Base-by-base conservation (phyloP, 2,113 vertebrate species). In the Cairina moschata region DNA sequence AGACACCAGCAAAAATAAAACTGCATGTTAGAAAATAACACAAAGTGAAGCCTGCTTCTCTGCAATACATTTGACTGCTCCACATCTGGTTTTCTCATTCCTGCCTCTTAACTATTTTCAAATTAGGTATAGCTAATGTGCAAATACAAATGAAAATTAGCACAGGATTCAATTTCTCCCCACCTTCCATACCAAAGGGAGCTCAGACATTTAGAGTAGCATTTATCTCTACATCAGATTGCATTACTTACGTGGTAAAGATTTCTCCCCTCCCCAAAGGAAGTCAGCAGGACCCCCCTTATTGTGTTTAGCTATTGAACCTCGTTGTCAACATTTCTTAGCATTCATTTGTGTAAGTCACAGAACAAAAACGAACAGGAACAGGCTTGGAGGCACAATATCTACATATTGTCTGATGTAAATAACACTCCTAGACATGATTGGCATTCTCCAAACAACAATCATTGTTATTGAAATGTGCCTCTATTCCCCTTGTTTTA, bases 391-490 rank as follows among this genome's bases (percentile, higher is more conserved):
- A 98, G 97, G 97, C 96, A 97, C 96, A 97, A 97, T 98, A 98
- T 98, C 98, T 98, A 98, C 97, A 98, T 98, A 97, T 93, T 97
- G 97, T 98, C 97, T 96, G 96, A 97, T 91, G 95, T 96, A 95
- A 94, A 98, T 95, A 97, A 97, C 91, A 84, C 91, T 97, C 92
- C 95, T 93, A 94, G 96, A 97, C 96, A 97, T 96, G 96, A 97
- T 59, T 97, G 96, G 97, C 97, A 98, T 98, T 98, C 97, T 98
- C 98, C 97, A 97, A 97, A 98, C 97, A 98, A 97, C 97, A 98
- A 98, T 98, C 98, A 98, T 97, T 98, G 98, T 98, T 98, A 98
- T 98, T 99, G 98, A 99, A 98, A 98, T 98, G 97, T 97, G 96
- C 97, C 98, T 98, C 97, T 98, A 98, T 98, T 98, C 98, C 97